A percentile compares a stretch with the other conserved stretches of the same genome.
These are phyloP conservation scores for Aegithalos caudatus DNA, from an alignment of 2,113 vertebrate species.

Conservation along the genomic window DNA sequence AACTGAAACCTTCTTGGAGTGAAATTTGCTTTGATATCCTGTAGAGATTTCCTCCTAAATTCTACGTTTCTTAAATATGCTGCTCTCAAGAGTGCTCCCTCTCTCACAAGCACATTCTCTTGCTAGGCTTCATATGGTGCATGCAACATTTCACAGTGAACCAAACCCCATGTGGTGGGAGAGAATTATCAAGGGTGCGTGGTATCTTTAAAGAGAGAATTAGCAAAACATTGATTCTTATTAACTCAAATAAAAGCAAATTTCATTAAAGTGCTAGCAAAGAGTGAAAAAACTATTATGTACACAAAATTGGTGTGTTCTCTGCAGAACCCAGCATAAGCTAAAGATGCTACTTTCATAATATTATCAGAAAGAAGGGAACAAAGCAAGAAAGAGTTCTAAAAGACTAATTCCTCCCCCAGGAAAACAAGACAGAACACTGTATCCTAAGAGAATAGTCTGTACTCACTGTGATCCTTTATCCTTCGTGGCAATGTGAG, in stretches of 20 bases:
- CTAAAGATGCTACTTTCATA: neutral
- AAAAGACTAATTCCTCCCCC: neutral
- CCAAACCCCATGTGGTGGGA: neutral
- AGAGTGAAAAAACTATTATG: neutral
- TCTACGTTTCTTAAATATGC: neutral
- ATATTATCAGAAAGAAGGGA: neutral
- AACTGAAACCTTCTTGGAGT: neutral
- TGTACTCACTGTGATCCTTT: neutral
- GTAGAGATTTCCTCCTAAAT: neutral
- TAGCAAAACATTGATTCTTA: slow-evolving; percentile 10
- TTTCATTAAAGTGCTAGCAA: neutral
- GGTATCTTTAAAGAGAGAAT: slow-evolving; percentile 20
- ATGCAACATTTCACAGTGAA: neutral
- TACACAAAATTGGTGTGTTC: neutral
- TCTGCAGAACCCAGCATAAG: neutral
- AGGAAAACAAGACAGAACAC: neutral
- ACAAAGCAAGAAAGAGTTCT: neutral
- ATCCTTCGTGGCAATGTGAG: fast-evolving
- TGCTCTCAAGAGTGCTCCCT: neutral
- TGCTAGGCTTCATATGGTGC: fast-evolving
- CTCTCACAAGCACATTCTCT: neutral
- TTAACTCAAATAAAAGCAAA: slow-evolving; percentile 7
- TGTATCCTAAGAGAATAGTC: neutral
- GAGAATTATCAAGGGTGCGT: neutral
- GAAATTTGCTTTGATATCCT: slow-evolving; percentile 33